A percentile compares a stretch with the other conserved stretches of the same genome.
phyloP scores from a whole-genome alignment of 2,113 vertebrate genomes.

The Ranitomeya variabilis region DNA sequence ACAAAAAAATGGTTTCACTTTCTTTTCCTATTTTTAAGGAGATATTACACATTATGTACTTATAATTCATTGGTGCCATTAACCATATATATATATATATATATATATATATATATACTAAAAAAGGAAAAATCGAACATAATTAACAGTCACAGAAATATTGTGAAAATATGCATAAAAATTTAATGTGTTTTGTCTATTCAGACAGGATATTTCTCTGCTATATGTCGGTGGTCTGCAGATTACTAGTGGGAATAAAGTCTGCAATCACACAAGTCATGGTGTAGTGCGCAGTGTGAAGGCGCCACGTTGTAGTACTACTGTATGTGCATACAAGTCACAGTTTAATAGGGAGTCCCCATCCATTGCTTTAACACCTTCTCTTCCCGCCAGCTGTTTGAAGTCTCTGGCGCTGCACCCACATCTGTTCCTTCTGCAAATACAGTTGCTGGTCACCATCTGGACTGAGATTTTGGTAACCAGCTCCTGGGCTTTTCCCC shows the following conservation, averaged over 20 bases:
- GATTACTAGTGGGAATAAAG: neutral
- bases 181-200: too few relatives aligned
- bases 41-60: too few relatives aligned
- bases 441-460: slow-evolving; percentile 57
- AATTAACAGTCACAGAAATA: neutral
- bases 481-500: slow-evolving; percentile 45
- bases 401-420: slow-evolving; percentile 45
- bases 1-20: too few relatives aligned
- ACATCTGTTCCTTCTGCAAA: slow-evolving; percentile 56
- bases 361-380: slow-evolving; percentile 50
- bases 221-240: neutral
- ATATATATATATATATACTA: too few relatives aligned
- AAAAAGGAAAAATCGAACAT: neutral
- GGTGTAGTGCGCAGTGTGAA: neutral
- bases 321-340: slow-evolving; percentile 4
- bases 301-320: neutral
- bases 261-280: neutral
- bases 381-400: slow-evolving; percentile 51
- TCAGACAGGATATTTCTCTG: too few relatives aligned
- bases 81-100: too few relatives aligned
- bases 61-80: too few relatives aligned
- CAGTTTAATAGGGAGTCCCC: slow-evolving; percentile 44
- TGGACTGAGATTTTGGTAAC: slow-evolving; percentile 56
- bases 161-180: neutral
- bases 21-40: too few relatives aligned